A percentile compares a stretch with the other conserved stretches of the same genome.
These are phyloP conservation scores for Sander vitreus DNA, from an alignment of 2,113 vertebrate species.

Conservation along the genomic window DNA sequence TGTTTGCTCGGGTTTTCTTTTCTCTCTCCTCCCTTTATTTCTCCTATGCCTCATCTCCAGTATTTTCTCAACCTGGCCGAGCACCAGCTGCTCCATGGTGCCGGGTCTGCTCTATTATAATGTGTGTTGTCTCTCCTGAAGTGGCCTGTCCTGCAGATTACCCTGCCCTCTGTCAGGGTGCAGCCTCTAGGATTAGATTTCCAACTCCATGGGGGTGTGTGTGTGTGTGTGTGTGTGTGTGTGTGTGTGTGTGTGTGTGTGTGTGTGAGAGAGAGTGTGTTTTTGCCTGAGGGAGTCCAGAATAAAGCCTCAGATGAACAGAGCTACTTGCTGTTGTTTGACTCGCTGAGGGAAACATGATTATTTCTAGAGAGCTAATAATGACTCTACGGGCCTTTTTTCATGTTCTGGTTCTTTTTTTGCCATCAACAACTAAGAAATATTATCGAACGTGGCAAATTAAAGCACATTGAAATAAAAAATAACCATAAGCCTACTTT, in stretches of 20 bases:
- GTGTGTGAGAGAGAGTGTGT: not conserved
- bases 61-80: conserved; percentile 23
- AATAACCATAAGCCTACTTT: not conserved
- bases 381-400: not conserved
- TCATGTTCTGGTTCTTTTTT: not conserved
- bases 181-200: conserved; percentile 53
- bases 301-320: conserved; percentile 26
- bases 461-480: not conserved
- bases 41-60: conserved; percentile 28
- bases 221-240: conserved; percentile 7
- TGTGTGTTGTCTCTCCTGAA: conserved; percentile 47
- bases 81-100: conserved; percentile 51
- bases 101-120: conserved; percentile 18
- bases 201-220: conserved; percentile 18
- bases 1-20: conserved; percentile 9
- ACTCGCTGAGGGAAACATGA: conserved; percentile 3
- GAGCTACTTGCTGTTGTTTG: conserved; percentile 34
- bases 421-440: conserved; percentile 1
- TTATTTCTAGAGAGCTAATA: conserved; percentile 11
- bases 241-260: conserved; percentile 7
- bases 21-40: not conserved
- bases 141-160: conserved; percentile 54
- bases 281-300: conserved; percentile 14
- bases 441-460: not conserved
- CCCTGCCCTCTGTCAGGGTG: conserved; percentile 48